These are phyloP conservation scores for Petrolisthes cinctipes DNA, from an alignment of 2,888 invertebrate species.

Conservation along the genomic window DNA sequence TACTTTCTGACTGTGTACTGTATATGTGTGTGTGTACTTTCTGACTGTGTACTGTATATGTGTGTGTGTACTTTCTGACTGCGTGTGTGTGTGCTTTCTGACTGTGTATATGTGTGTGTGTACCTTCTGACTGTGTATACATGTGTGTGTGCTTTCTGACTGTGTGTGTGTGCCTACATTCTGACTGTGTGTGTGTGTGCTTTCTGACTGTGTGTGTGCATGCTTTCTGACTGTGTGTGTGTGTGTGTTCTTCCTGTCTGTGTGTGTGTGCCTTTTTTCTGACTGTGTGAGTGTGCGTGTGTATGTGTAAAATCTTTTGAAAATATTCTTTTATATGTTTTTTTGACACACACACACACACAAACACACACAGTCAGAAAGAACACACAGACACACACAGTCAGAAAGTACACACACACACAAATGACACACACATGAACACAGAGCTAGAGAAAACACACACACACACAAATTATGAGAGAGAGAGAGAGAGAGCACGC, in stretches of 20 bases:
- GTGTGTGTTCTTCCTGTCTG: not conserved
- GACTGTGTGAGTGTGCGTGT: not conserved
- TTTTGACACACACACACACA: too few relatives aligned
- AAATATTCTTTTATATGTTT: too few relatives aligned
- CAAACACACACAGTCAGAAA: too few relatives aligned
- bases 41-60: not conserved
- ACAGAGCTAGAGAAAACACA: too few relatives aligned
- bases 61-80: not conserved
- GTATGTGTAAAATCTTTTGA: too few relatives aligned
- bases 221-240: not conserved
- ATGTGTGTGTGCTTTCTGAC: not conserved
- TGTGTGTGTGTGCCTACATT: not conserved
- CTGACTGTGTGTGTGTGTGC: not conserved
- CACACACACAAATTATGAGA: too few relatives aligned
- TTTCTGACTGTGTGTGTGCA: not conserved
- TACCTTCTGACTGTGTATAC: too few relatives aligned
- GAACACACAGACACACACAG: too few relatives aligned
- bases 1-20: not conserved
- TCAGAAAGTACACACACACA: too few relatives aligned
- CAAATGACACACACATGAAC: too few relatives aligned
- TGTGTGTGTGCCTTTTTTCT: not conserved
- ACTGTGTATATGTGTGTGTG: not conserved
- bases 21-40: constrained; percentile 1
- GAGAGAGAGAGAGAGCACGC: too few relatives aligned
- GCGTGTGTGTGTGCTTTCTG: not conserved